These are phyloP conservation scores for Himalopsyche japonica DNA, from an alignment of 2,888 invertebrate genomes.

Conservation along the genomic window DNA sequence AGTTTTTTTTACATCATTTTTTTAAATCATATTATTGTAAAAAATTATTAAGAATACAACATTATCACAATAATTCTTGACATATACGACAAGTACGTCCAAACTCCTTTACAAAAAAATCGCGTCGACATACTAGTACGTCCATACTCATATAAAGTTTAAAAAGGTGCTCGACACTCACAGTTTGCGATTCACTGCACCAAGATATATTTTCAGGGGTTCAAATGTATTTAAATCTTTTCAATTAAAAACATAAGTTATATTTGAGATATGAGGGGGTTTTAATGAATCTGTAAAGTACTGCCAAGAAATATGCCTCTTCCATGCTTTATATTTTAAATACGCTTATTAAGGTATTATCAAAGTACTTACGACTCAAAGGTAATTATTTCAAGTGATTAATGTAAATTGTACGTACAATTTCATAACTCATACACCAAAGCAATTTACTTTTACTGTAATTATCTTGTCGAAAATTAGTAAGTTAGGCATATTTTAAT, in stretches of 20 bases:
- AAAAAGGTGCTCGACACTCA: no score
- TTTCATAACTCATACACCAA: background rate
- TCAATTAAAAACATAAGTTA: background rate
- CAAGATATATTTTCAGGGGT: background rate
- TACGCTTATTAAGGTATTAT: background rate
- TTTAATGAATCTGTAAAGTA: background rate
- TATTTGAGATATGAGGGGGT: background rate
- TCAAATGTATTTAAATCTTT: background rate
- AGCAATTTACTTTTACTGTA: no score
- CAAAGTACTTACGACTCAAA: background rate
- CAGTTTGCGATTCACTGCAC: background rate
- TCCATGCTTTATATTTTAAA: background rate
- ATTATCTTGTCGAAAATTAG: no score
- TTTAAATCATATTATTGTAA: no score
- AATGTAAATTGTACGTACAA: background rate
- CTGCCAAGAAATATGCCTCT: background rate
- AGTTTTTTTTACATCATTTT: no score
- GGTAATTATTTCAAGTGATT: background rate
- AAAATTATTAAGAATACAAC: no score
- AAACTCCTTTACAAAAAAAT: no score
- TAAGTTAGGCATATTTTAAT: no score
- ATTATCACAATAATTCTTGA: no score
- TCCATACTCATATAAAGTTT: no score
- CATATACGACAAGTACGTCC: no score
- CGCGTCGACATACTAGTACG: no score